Evolutionary conservation across 2,888 invertebrate species (phyloP), one percentile per base, ranked within the genome.

Genomic region (Ceramica pisi): DNA sequence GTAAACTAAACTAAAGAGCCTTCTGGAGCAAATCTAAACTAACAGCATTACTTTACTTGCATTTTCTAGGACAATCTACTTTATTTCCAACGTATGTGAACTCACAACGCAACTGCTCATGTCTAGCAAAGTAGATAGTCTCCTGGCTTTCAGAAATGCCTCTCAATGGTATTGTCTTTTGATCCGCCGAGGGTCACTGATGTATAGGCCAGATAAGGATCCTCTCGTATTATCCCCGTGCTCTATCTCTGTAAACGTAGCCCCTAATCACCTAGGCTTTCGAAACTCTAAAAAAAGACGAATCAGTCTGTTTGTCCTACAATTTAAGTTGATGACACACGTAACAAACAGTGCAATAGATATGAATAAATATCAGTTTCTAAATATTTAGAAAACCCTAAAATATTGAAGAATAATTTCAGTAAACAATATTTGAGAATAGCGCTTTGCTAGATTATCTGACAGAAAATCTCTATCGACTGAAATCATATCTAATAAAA

Each of bases 121-220:
- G 70, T 41, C 67, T 44, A 16, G 67, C 65, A 69, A 67, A 55
- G 64, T 70, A 75, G 55, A 57, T 73, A 83, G 71, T 64, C 65
- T 38, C 71, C 68, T 53, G 69, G 71, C 84, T 84, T 84, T 71
- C 51, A 73, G 76, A 82, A 83, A 83, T 75, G 73, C 71, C 82
- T 78, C 82, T 82, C 80, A 80, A 84, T 75, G 75, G 82, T 85
- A 84, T 85, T 87, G 83, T 84, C 78, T 81, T 80, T 79, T 80
- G 73, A 79, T 74, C 81, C 80, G 71, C 51, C 67, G 73, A 66
- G 80, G 82, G 70, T 75, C 78, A 69, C 83, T 79, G 84, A 85
- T 86, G 81, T 83, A 78, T 81, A 81, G 84, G 82, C 78, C 80
- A 88, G 87, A 88, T 89, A 89, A 87, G 84, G 72, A 82, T 74